Evolutionary conservation across 2,113 vertebrate species (phyloP).

Genomic region (Cephalopholis sonnerati): DNA sequence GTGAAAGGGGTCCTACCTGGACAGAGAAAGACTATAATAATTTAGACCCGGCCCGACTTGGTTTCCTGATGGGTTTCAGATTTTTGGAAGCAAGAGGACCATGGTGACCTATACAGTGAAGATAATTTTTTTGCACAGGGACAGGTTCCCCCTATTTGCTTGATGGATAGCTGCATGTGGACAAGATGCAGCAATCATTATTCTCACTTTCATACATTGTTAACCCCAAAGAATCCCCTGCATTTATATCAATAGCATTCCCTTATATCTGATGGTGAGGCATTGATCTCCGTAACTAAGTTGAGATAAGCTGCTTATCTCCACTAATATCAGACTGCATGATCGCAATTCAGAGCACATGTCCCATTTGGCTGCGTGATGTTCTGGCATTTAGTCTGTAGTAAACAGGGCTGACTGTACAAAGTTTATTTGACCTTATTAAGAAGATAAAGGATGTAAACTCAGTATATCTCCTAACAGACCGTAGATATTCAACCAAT

Average conservation of each 20-base stretch:
- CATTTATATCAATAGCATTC: not conserved
- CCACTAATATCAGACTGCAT: conserved; percentile 44
- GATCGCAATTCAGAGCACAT: conserved; percentile 40
- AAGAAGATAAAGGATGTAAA: conserved; percentile 42
- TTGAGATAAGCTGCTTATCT: conserved; percentile 57
- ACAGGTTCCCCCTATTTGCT: not conserved
- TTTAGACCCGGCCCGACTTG: no score
- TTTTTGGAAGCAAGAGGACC: no score
- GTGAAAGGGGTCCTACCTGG: not conserved
- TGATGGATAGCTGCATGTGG: not conserved
- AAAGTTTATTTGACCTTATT: conserved; percentile 16
- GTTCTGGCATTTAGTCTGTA: conserved; percentile 14
- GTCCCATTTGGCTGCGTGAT: conserved; percentile 16
- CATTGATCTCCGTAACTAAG: conserved; percentile 30
- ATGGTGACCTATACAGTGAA: no score
- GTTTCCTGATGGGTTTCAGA: no score
- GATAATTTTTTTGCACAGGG: not conserved
- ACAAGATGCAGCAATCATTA: conserved; percentile 5
- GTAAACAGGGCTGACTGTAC: conserved; percentile 1
- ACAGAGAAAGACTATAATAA: not conserved
- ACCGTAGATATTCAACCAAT: conserved; percentile 1
- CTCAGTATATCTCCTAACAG: conserved; percentile 1
- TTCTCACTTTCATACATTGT: conserved; percentile 11
- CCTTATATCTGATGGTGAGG: conserved; percentile 13
- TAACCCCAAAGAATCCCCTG: conserved; percentile 12